Base-by-base conservation (phyloP, 2,113 vertebrate species). In the Heterotis niloticus region DNA sequence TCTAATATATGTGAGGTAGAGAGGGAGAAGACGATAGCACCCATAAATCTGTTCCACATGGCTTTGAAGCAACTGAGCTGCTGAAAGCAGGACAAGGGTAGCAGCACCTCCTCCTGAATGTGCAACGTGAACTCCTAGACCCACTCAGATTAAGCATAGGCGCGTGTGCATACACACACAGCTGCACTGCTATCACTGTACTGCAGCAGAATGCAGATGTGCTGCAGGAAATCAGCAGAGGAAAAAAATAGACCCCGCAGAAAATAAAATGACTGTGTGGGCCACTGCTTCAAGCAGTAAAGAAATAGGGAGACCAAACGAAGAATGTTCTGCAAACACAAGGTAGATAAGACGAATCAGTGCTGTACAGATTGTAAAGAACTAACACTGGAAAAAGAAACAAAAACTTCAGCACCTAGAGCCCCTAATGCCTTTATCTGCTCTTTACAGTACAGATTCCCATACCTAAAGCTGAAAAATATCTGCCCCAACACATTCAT, bases 21-120 rank as follows among this genome's bases (percentile, higher is more conserved):
- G n/a, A 60, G 64, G 76, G 34, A 60, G 74, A 57, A 20, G 28
- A 7, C 52, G 2, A 44, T 34, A 64, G 16, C 51, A 10, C 78
- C 68, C 71, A 69, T 68, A 81, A 87, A 84, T 81, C 81, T 79
- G 62, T 4, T 59, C 79, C 20, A 29, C 76, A 60, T 52, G n/a
- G 16, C 34, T 73, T 73, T 57, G 52, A 56, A 0, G 44, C 9
- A 72, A 51, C 51, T n/a, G 51, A 57, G 24, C 51, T 9, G 56
- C 51, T 23, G 52, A 73, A 73, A 73, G 23, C 71, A 57, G 12
- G 71, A 68, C 14, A 17, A 57, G 20, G 44, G 51, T 51, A 62
- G 59, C 59, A 72, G 18, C 10, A 72, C 69, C n/a, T 20, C 51
- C 10, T 54, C 34, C 18, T 60, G 56, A 34, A 60, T 29, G 56